Percentiles rank a stretch among this genome's conserved stretches.
Conservation (phyloP, 1,140 invertebrate genomes). For the Heterodera carotae region DNA sequence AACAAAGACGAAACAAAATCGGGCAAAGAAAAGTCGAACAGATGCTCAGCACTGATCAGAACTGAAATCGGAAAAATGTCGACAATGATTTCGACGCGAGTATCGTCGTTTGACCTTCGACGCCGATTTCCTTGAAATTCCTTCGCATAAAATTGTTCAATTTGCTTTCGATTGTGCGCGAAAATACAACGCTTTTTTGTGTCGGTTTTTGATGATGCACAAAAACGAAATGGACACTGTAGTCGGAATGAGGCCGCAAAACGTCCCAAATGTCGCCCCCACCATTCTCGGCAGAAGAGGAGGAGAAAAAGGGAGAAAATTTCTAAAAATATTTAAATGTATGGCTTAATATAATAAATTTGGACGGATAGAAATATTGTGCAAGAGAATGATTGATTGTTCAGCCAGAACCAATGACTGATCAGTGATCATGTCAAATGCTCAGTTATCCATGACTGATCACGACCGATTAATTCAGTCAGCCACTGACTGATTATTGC, state of each 20-base stretch:
- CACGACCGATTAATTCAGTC: too few relatives aligned
- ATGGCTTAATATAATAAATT: too few relatives aligned
- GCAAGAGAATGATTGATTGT: too few relatives aligned
- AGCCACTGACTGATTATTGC: too few relatives aligned
- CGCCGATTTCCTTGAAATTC: background rate
- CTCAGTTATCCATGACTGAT: too few relatives aligned
- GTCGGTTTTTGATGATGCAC: conserved; percentile 35
- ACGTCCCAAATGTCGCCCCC: conserved; percentile 43
- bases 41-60: conserved; percentile 34
- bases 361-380: too few relatives aligned
- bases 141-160: background rate
- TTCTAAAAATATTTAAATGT: background rate
- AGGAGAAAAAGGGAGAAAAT: background rate
- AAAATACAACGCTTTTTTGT: conserved; percentile 17
- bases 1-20: conserved; percentile 17
- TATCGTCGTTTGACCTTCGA: conserved; percentile 3
- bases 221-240: conserved; percentile 50
- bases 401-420: too few relatives aligned
- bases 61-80: conserved; percentile 10
- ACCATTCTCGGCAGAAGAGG: background rate
- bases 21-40: conserved; percentile 40
- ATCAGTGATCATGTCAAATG: too few relatives aligned
- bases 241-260: conserved; percentile 38
- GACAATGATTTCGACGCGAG: background rate
- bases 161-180: conserved; percentile 14